Evolutionary conservation across 1,140 invertebrate genomes (phyloP), one percentile per base, ranked within the genome.

Genomic region (Thaumetopoea pityocampa): DNA sequence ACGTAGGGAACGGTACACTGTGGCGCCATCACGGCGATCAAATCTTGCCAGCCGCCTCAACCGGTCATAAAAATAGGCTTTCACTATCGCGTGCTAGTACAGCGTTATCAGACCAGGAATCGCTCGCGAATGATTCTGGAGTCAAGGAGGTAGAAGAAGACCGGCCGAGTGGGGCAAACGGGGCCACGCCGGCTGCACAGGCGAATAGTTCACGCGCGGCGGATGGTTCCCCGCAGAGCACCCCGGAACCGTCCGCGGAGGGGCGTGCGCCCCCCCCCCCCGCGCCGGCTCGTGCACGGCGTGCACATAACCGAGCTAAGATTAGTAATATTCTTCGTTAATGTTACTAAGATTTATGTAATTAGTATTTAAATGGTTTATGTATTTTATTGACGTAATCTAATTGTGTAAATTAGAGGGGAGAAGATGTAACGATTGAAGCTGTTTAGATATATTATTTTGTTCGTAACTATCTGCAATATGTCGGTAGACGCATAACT

Each of bases 1-100:
- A 8, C 17, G 8, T 30, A n/a, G 28, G 28, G 5, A 14, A 12
- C 1, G 28, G 28, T 4, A 7, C n/a, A 12, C 9, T 16, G 28
- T 30, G 28, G 28, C 28, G 28, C 15, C 15, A 15, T 6, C 28
- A 30, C 12, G 12, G n/a, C 2, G 28, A 30, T 15, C 28, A 30
- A 16, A 2, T 30, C 6, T 16, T 30, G 5, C 2, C 10, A 5
- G 3, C 8, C n/a, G 15, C n/a, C n/a, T n/a, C n/a, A 7, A 16
- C 14, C 5, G 2, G 20, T n/a, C n/a, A 23, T 2, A 30, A 12
- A 4, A 30, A 16, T 30, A 9, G 28, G 2, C 15, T n/a, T 16
- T 30, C 28, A 5, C 12, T 30, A 8, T 30, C 28, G 2, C 28
- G 12, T 14, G n/a, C 6, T 3, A 30, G 15, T 30, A 15, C n/a